phyloP scores from a whole-genome alignment of 2,113 vertebrate species.

The Sigmodon hispidus region DNA sequence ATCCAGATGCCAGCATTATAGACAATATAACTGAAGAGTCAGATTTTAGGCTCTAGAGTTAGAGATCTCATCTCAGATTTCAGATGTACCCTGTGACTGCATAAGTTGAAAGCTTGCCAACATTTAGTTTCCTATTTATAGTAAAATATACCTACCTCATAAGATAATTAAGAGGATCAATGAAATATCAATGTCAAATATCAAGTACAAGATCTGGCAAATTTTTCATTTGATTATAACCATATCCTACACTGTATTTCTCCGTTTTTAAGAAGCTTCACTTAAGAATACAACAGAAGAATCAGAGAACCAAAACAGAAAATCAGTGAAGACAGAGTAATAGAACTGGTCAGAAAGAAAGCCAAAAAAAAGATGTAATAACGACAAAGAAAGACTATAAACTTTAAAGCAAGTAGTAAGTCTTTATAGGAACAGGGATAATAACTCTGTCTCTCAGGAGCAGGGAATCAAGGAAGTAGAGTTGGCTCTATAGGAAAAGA shows the following conservation, averaged over 20 bases:
- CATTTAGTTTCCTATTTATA: slow-evolving; percentile 29
- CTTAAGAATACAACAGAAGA: slow-evolving; percentile 53
- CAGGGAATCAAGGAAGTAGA: slow-evolving; percentile 12
- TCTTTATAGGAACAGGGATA: not conserved
- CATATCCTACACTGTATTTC: slow-evolving; percentile 21
- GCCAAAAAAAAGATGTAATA: not conserved
- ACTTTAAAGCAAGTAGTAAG: slow-evolving; percentile 12
- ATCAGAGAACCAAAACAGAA: slow-evolving; percentile 38
- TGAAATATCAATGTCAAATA: slow-evolving; percentile 31
- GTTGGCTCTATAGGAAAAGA: not conserved
- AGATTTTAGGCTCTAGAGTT: slow-evolving; percentile 14
- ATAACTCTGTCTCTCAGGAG: slow-evolving; percentile 42
- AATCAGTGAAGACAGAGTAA: slow-evolving; percentile 32
- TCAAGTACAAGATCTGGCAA: slow-evolving; percentile 39
- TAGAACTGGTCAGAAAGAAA: slow-evolving; percentile 45
- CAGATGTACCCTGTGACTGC: not conserved
- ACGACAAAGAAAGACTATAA: slow-evolving; percentile 33
- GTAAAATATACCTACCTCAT: slow-evolving; percentile 63
- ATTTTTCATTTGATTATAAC: slow-evolving; percentile 42
- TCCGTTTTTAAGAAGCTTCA: slow-evolving; percentile 57
- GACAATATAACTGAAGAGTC: not conserved
- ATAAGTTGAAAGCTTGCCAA: slow-evolving; percentile 44
- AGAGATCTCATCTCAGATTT: not conserved
- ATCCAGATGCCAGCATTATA: slow-evolving; percentile 49
- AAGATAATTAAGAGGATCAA: slow-evolving; percentile 48